Evolutionary conservation across 1,140 invertebrate genomes (phyloP), one percentile per base, ranked within the genome.

Genomic region (Piezodorus guildinii): DNA sequence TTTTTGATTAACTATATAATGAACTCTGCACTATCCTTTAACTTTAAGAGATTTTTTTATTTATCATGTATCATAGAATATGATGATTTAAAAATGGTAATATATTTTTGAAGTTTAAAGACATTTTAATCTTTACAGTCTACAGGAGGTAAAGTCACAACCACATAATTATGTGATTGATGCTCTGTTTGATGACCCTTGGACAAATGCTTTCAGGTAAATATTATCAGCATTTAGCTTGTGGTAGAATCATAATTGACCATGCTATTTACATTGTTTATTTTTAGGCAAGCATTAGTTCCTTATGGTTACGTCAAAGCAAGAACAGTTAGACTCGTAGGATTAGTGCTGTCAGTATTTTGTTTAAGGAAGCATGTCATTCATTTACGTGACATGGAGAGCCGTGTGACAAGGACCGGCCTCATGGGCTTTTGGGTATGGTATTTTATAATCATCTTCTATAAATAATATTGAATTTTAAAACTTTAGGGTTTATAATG

Each of bases 111-210:
- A 23, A 19, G 49, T 51, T 19, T 19, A 51, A 17, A 17, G n/a
- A 17, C 6, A 30, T 65, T 56, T 61, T 65, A 10, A 6, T 39
- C 69, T 67, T 71, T 76, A 64, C 70, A 88, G 87, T n/a, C 77
- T 94, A 63, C 91, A 95, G 79, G 91, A 95, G 79, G 86, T 94
- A 0, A 93, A 90, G 73, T 85, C 88, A 2, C 87, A 91, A 69
- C 89, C 90, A 9, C 87, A 90, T 70, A 88, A 91, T 74, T 83
- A 91, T 71, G 71, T 94, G 21, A 77, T 88, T 72, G 87, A 91
- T 67, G 78, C 86, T 16, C 72, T 94, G 43, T 88, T 90, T 73
- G 84, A 87, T 68, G 90, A 93, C 76, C 83, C 87, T 6, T 94
- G 91, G 91, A 90, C 88, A 19, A 81, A 82, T 70, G 77, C 80